These are phyloP conservation scores for Drosophila pseudotalamancana DNA, from an alignment of 2,888 invertebrate genomes.

Conservation along the genomic window DNA sequence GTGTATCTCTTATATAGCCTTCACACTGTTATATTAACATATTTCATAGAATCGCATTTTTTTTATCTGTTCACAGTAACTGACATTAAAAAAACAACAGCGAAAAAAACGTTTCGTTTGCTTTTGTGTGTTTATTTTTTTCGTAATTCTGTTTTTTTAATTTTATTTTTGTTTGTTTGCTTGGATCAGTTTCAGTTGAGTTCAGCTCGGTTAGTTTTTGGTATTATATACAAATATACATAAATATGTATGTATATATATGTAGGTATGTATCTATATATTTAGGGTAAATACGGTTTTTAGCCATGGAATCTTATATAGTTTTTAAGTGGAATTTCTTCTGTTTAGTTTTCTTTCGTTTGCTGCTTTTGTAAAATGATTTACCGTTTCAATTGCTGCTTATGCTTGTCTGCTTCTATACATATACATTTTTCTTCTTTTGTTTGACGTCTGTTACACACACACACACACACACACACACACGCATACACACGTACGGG, in stretches of 20 bases:
- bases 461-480: constrained; percentile 4
- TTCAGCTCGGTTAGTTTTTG: constrained; percentile 43
- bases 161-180: constrained; percentile 23
- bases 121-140: constrained; percentile 39
- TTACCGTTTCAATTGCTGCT: constrained; percentile 79
- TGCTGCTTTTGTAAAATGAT: constrained; percentile 71
- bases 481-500: constrained; percentile 1
- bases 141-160: constrained; percentile 13
- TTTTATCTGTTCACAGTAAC: constrained; percentile 52
- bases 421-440: constrained; percentile 30
- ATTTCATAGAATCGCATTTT: constrained; percentile 55
- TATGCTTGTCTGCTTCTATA: constrained; percentile 21
- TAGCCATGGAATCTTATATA: constrained; percentile 37
- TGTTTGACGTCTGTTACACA: constrained; percentile 39
- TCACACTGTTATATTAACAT: constrained; percentile 40
- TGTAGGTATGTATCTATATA: neutral
- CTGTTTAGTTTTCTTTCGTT: constrained; percentile 50
- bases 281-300: constrained; percentile 20
- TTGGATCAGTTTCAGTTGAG: constrained; percentile 23
- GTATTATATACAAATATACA: constrained; percentile 9
- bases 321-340: constrained; percentile 45
- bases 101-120: constrained; percentile 48
- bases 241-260: neutral
- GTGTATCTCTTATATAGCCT: neutral
- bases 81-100: constrained; percentile 47